Evolutionary conservation across 1,140 invertebrate genomes (phyloP), one percentile per base, ranked within the genome.

Genomic region (Lepidotrigona ventralis): DNA sequence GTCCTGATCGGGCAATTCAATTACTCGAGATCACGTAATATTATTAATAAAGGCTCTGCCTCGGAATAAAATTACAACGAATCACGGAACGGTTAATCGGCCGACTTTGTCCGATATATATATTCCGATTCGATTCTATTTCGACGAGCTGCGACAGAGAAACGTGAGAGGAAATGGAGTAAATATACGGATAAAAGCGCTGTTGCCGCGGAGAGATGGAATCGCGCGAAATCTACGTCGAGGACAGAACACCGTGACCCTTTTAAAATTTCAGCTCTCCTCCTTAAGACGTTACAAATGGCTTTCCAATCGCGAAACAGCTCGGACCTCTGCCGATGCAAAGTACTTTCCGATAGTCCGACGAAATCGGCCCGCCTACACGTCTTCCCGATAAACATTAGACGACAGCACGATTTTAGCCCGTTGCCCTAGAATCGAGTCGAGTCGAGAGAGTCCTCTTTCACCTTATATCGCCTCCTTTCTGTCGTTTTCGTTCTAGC

Each of bases 251-350:
- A 5, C 5, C 23, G 33, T 6, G 51, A 19, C 51, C 9, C n/a
- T 29, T 70, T 77, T 69, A 77, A 83, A 76, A 77, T 78, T 77
- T 58, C 69, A 83, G 53, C 2, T 15, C 26, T 70, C 12, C 46
- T 64, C 66, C 33, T 82, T 77, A 83, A 83, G 74, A 83, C 81
- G 64, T 26, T 83, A 83, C 74, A 77, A 78, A 83, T 83, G 74
- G 66, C n/a, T 83, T 83, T 83, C 81, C 81, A 70, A 83, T 83
- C 81, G 74, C 56, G 81, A 70, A 70, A 70, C 54, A 77, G 39
- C 63, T 53, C 74, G 64, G 66, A 29, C 81, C 21, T 33, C 19
- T 60, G 74, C 78, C 74, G 81, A 82, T 82, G 74, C 81, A 77
- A 82, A 82, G 81, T 70, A 77, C 53, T 77, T 77, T 70, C 74